Evolutionary conservation across 2,888 invertebrate species (phyloP), one percentile per base, ranked within the genome.

Genomic region (Polyploca ridens): DNA sequence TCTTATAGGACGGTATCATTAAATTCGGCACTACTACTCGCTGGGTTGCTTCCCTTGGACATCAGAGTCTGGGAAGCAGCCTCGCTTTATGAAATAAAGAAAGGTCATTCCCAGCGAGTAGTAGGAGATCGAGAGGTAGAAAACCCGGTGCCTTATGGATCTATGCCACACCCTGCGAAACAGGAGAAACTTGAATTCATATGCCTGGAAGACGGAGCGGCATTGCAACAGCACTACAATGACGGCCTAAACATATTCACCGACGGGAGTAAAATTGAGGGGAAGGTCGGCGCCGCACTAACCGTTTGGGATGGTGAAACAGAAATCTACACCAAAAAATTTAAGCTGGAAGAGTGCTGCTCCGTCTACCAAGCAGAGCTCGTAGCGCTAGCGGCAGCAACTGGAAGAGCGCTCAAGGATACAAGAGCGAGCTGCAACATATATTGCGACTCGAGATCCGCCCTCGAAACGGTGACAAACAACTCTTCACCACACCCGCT

Each of bases 281-380:
- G 65, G 1, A 69, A 64, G 59, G 71, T 71, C 0, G 74, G 71
- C 11, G 72, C 71, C 0, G 73, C 72, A 13, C 38, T 69, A 0
- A 63, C 73, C 1, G 64, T 63, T 59, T 73, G 68, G 69, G 57
- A 66, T 27, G 63, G 5, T 68, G 65, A 0, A 27, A 8, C 7
- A 72, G 73, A 46, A 41, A 1, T 60, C 72, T n/a, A 64, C 66
- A 19, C 46, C 59, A 0, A 10, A 41, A 41, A 41, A 58, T 10
- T 27, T 1, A 27, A 27, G 27, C 27, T 27, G 27, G 27, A 27
- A 2, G 27, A 27, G 2, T 27, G 27, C 27, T 70, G 72, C 64
- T 67, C 71, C 0, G 72, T 74, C 1, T 76, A 68, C 63, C 74
- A 74, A 57, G 63, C 74, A 0, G 73, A 73, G 60, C 62, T 72